Evolutionary conservation across 2,113 vertebrate species (phyloP).

Genomic region (Perca flavescens): DNA sequence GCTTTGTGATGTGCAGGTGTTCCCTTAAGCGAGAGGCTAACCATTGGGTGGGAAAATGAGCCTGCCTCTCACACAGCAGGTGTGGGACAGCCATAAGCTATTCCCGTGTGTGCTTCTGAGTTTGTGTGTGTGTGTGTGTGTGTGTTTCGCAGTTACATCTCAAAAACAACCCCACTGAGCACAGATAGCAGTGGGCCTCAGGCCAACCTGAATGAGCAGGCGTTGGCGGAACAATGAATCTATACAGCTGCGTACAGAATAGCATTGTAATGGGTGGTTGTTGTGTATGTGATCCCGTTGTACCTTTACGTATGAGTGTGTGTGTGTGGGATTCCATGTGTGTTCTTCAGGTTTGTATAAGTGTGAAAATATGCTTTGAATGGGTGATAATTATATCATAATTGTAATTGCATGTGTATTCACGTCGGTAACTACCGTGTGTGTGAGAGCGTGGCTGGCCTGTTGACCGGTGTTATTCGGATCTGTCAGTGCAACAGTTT

Average conservation of each 20-base stretch:
- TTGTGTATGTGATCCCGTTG: not conserved
- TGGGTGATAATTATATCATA: not conserved
- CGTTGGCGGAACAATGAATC: constrained; percentile 9
- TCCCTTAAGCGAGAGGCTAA: constrained; percentile 33
- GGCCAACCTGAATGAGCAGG: constrained; percentile 54
- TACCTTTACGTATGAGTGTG: not conserved
- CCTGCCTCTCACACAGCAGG: constrained; percentile 37
- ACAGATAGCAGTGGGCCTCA: constrained; percentile 43
- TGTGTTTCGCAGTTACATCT: constrained; percentile 31
- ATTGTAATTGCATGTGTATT: not conserved
- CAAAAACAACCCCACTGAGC: constrained; percentile 23
- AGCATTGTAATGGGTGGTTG: not conserved
- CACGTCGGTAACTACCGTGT: not conserved
- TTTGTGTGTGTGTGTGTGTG: constrained; percentile 46
- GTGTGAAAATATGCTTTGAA: not conserved
- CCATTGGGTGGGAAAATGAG: constrained; percentile 62
- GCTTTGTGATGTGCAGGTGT: constrained; percentile 18
- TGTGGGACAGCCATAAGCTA: constrained; percentile 6
- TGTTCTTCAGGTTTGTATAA: not conserved
- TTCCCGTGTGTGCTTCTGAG: constrained; percentile 13
- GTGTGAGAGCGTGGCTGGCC: not conserved
- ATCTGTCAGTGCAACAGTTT: constrained; percentile 49
- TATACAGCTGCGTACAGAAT: constrained; percentile 5
- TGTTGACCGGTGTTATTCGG: constrained; percentile 10
- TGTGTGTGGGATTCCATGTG: not conserved